Base-by-base conservation (phyloP, 2,888 invertebrate genomes). In the Sphaerophoria taeniata region DNA sequence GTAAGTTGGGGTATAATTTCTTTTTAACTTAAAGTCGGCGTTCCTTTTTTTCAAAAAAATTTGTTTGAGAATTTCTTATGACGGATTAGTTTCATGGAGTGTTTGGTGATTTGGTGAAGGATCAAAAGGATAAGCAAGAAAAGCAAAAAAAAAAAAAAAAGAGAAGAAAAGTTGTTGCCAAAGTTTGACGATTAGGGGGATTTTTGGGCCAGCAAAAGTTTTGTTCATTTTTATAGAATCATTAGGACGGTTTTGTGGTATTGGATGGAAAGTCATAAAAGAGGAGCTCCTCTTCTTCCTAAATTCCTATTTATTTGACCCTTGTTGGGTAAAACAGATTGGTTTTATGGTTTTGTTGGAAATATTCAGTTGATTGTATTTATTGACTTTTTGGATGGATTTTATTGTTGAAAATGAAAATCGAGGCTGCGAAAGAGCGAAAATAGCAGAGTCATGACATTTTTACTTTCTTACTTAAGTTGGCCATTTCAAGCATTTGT, bases 1-100 rank as follows among this genome's bases (percentile, higher is more conserved):
- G 88, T 81, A 92, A 93, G 91, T 93, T 93, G 88, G 69, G 81
- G 24, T 86, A 87, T 83, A 36, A 75, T 81, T 71, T 79, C 11
- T 63, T 14, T n/a, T 47, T 34, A 14, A 36, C 14, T 34, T 4
- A 63, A 71, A 55, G 53, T 6, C 14, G 4, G 4, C 58, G 4
- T 39, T 31, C 7, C 39, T 31, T 53, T 12, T 60, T 60, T 60
- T 60, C 24, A 39, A 58, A 58, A 24, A 14, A 16, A 39, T 60
- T 24, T 43, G 2, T 24, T 24, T 2, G 24, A 24, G 24, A 24
- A 24, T 24, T 24, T 24, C 24, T 43, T 43, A 60, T 43, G 60
- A 60, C 24, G 24, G 60, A 60, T 60, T 7, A 12, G 6, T 9
- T 6, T 9, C 6, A 43, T 9, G 39, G 39, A 39, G 12, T 43